Base-by-base conservation (phyloP, 2,113 vertebrate genomes). In the Saccopteryx leptura region DNA sequence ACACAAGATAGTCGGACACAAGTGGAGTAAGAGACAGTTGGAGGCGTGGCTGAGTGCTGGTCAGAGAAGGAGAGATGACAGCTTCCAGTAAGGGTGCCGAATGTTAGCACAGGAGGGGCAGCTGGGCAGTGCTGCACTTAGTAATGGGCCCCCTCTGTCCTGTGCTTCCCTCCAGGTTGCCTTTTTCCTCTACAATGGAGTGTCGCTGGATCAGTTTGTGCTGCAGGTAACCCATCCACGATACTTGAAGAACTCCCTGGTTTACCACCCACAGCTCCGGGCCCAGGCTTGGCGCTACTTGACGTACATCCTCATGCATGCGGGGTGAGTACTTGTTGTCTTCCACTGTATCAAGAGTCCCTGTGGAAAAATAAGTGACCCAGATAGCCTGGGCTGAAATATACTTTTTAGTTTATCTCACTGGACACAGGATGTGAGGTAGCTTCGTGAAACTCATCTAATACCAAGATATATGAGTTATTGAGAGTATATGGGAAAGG, bases 241-340 rank as follows among this genome's bases (percentile, higher is more conserved):
- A 14, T 99, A 99, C 97, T 97, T 99, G 92, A 99, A 99, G 98
- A 99, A 99, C 21, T 97, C 99, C 0, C 96, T 99, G 86, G 98
- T 99, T 24, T 99, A 99, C 96, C 99, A 99, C 90, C 99, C 99
- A 7, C 99, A 99, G 98, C 99, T 99, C 63, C 99, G 99, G 66
- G 98, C 98, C 0, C 99, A 99, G 98, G 99, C 99, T 82, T 99
- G 99, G 99, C 99, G 99, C 90, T 99, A 99, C 98, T 98, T 99
- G 98, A 99, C 99, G 76, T 99, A 99, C 98, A 99, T 99, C 97
- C 99, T 99, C 98, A 99, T 99, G 99, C 99, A 99, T 31, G 99
- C 99, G 4, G 99, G 99, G 99, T 99, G 97, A 99, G 99, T 99
- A 90, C 90, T 94, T 19, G 15, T 11, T 52, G 65, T 50, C 48